These are phyloP conservation scores for Acrocephalus arundinaceus DNA, from an alignment of 2,113 vertebrate genomes.

Conservation along the genomic window DNA sequence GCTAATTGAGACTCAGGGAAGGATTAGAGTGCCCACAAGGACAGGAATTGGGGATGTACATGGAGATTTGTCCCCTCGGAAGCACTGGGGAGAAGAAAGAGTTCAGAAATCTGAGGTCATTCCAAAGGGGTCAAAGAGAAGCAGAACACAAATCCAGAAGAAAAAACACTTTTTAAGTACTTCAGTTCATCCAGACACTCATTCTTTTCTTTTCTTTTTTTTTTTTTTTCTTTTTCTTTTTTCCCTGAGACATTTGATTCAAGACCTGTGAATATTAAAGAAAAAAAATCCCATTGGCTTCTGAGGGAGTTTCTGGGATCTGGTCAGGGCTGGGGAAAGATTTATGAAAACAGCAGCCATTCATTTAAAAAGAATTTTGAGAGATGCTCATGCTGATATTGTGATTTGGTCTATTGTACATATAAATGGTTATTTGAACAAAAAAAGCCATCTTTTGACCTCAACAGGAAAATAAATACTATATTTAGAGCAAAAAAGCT, in stretches of 20 bases:
- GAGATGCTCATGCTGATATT: background rate
- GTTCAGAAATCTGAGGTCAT: background rate
- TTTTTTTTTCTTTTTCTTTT: background rate
- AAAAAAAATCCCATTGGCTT: background rate
- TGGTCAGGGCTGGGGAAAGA: background rate
- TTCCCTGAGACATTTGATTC: background rate
- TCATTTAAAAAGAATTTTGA: background rate
- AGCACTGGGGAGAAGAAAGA: background rate
- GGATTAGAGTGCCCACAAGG: background rate
- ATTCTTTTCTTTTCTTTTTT: rapidly evolving
- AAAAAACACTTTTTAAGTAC: background rate
- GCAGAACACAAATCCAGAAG: background rate
- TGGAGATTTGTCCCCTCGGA: rapidly evolving
- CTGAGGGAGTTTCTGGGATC: background rate
- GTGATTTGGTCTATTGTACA: background rate
- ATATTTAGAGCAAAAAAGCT: background rate
- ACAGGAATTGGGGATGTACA: background rate
- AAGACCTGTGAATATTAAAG: background rate
- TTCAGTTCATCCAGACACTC: background rate
- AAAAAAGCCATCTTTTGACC: background rate
- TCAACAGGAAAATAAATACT: background rate
- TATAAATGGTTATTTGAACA: background rate
- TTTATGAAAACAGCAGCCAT: background rate
- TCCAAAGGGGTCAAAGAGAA: background rate
- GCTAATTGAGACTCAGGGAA: background rate